Conservation (phyloP, 2,888 invertebrate species). For the Amblyjoppa proteus region DNA sequence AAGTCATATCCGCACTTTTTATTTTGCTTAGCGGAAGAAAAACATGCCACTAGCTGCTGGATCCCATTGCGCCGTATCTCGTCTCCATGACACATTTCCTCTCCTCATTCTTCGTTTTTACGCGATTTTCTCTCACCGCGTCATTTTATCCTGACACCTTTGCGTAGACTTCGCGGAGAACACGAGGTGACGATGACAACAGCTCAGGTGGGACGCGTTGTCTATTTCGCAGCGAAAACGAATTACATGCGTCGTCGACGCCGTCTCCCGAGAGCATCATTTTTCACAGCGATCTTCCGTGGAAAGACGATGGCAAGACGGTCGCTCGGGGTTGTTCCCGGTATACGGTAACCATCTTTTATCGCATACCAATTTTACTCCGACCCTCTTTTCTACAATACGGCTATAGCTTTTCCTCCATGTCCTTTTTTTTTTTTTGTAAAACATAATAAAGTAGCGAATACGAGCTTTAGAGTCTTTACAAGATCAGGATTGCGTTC, state of each 20-base stretch:
- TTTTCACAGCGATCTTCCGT: conserved; percentile 51
- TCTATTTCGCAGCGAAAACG: conserved; percentile 44
- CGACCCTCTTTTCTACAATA: conserved; percentile 30
- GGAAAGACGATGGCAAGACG: conserved; percentile 26
- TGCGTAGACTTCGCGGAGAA: conserved; percentile 23
- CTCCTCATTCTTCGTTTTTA: not conserved
- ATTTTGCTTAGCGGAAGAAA: not conserved
- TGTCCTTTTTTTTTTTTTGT: conserved; percentile 4
- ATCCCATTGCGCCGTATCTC: not conserved
- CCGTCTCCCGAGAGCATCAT: conserved; percentile 52
- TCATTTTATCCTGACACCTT: conserved; percentile 8
- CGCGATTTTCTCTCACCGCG: not conserved
- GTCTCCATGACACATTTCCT: not conserved
- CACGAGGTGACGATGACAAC: conserved; percentile 4
- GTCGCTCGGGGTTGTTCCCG: conserved; percentile 10
- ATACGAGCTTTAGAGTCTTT: conserved; percentile 50
- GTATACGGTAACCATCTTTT: conserved; percentile 42
- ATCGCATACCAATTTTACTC: conserved; percentile 57
- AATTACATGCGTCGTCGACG: conserved; percentile 56
- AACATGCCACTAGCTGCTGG: not conserved
- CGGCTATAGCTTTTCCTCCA: not conserved
- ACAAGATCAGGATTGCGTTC: conserved; percentile 9
- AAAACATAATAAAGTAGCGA: conserved; percentile 33
- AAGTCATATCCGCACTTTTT: not conserved
- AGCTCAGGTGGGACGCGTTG: conserved; percentile 33